Evolutionary conservation across 2,113 vertebrate species (phyloP), one percentile per base, ranked within the genome.

Genomic region (Dicaeum eximium): DNA sequence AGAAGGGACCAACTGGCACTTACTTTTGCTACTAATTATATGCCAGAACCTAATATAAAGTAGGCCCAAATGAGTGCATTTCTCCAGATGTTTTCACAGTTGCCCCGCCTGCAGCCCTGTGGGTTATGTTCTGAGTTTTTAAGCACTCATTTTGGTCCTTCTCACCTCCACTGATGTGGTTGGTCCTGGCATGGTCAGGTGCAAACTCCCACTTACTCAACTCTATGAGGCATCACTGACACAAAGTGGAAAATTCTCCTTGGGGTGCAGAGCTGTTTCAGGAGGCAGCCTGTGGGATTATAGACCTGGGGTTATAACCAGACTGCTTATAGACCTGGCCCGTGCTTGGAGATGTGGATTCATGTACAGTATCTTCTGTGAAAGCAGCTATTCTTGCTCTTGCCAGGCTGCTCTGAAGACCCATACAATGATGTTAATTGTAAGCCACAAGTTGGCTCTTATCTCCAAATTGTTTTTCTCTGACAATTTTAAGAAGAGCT

Each of bases 401-500:
- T 71, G 85, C 85, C 88, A 94, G 79, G 74, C 79, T 88, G 79
- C 81, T 72, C 67, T 48, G 33, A 83, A 93, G 72, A 86, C 71
- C 88, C 79, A 71, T 88, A 96, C 88, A 96, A 80, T 93, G 92
- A 90, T 92, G 67, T 86, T 64, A 94, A 92, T 92, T 90, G 92
- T 94, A 71, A 94, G 35, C 90, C 92, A 70, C 90, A 96, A 90
- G 93, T 85, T 90, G 92, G 79, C 88, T 94, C 82, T 94, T 96
- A 92, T 95, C 93, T 96, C 67, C 35, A 42, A 94, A 94, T 96
- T 96, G 95, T 96, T 94, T 93, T 90, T 71, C 88, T 73, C 87
- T 77, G 93, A 90, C 85, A 75, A 69, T 90, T 95, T 97, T 74
- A 93, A 94, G 94, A 94, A 94, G 95, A 94, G 92, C 93, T 96